Evolutionary conservation across 2,797 vertebrate genomes (phyloP).

Genomic region (Morelia viridis): DNA sequence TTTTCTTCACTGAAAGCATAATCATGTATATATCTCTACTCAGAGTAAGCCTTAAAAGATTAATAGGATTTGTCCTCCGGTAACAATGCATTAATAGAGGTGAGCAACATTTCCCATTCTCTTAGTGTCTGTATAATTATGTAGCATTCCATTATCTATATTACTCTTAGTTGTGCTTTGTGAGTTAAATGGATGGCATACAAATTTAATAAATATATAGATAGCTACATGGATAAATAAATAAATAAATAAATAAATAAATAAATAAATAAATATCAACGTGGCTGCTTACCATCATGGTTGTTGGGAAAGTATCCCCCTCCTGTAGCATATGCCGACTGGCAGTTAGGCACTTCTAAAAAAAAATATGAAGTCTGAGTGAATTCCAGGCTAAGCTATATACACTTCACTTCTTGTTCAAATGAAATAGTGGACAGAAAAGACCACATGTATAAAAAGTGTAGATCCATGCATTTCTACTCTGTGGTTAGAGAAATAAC

Average conservation of each 20-base stretch:
- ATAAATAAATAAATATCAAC: neutral
- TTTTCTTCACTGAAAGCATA: neutral
- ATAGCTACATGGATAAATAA: too few relatives aligned
- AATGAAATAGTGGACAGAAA: neutral
- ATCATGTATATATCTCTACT: neutral
- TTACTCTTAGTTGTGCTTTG: neutral
- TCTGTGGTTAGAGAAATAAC: neutral
- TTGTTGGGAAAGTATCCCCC: slow-evolving; percentile 86
- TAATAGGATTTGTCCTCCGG: neutral
- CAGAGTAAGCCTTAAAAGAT: neutral
- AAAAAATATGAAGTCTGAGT: slow-evolving; percentile 30
- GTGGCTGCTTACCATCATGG: slow-evolving; percentile 85
- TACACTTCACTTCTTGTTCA: neutral
- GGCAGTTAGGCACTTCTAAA: slow-evolving; percentile 98
- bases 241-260: neutral
- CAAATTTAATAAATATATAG: too few relatives aligned
- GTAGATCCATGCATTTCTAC: neutral
- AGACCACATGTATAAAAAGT: neutral
- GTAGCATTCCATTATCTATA: too few relatives aligned
- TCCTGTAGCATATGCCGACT: slow-evolving; percentile 87
- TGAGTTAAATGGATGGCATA: fast-evolving
- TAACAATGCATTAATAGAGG: neutral
- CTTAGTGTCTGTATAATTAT: neutral
- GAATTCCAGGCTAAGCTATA: neutral
- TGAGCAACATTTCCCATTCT: neutral